These are phyloP conservation scores for Crax fasciolata DNA, from an alignment of 2,797 vertebrate species.

Conservation along the genomic window DNA sequence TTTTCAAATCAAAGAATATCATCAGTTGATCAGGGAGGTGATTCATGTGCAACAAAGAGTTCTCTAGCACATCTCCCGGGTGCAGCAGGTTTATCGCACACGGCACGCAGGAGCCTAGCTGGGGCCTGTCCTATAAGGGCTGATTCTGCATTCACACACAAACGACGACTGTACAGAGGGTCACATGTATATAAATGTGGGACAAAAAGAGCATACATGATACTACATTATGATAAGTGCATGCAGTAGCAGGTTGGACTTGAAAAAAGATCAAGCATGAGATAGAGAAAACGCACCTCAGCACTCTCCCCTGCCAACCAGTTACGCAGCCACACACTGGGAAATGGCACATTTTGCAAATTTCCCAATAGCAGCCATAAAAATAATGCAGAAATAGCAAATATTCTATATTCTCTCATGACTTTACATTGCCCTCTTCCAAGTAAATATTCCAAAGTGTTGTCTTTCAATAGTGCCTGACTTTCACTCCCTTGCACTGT, in stretches of 20 bases:
- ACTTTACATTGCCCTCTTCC: neutral
- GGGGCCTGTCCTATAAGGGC: neutral
- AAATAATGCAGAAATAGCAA: constrained; percentile 1
- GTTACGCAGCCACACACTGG: neutral
- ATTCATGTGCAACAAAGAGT: neutral
- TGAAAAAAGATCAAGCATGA: constrained; percentile 35
- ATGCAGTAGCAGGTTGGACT: neutral
- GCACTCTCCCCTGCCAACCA: neutral
- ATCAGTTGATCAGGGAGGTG: neutral
- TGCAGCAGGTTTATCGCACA: neutral
- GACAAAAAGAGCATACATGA: neutral
- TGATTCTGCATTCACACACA: neutral
- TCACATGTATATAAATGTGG: neutral
- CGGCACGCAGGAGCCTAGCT: neutral
- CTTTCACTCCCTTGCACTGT: neutral
- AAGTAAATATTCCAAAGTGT: neutral
- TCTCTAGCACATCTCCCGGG: constrained; percentile 7
- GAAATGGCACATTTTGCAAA: neutral
- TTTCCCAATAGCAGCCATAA: neutral
- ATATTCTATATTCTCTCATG: neutral
- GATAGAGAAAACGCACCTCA: constrained; percentile 33
- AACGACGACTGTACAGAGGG: neutral
- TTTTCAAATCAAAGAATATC: neutral
- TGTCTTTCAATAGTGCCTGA: neutral
- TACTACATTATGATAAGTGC: neutral